Percentiles rank a stretch among this genome's conserved stretches.
Evolutionary conservation across 2,113 vertebrate genomes (phyloP).

Genomic region (Chiloscyllium plagiosum): DNA sequence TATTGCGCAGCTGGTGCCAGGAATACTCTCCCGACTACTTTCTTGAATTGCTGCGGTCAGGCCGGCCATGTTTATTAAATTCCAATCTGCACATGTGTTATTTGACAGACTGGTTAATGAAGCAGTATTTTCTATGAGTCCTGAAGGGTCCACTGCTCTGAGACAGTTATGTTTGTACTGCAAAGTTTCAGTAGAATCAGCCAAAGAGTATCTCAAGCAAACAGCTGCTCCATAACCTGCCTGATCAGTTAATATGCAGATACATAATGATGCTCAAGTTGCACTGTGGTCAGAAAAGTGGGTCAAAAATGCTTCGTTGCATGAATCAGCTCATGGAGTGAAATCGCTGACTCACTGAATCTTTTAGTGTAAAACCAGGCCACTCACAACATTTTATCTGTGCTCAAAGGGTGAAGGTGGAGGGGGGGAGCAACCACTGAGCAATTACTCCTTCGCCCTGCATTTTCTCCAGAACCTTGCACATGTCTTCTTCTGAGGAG

Average conservation of each 20-base stretch:
- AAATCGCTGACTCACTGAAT: background rate
- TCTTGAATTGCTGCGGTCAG: background rate
- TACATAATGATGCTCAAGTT: background rate
- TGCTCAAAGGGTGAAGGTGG: background rate
- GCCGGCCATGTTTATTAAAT: background rate
- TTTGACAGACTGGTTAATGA: background rate
- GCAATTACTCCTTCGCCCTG: background rate
- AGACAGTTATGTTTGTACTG: background rate
- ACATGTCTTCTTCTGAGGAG: background rate
- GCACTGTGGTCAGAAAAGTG: background rate
- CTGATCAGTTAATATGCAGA: slow-evolving; percentile 2
- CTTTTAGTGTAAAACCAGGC: background rate
- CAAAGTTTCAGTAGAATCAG: background rate
- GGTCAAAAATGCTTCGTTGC: background rate
- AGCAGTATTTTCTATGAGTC: background rate
- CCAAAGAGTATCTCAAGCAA: background rate
- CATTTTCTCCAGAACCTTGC: background rate
- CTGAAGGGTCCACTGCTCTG: background rate
- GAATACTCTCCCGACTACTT: background rate
- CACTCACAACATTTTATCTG: background rate
- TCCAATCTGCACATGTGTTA: background rate
- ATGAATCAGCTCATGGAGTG: background rate
- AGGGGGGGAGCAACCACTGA: no score
- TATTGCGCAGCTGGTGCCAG: background rate
- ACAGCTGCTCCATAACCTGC: background rate